Percentiles rank a stretch among this genome's conserved stretches.
Conservation (phyloP, 1,140 invertebrate species). For the Pseudomyrmex sp. region DNA sequence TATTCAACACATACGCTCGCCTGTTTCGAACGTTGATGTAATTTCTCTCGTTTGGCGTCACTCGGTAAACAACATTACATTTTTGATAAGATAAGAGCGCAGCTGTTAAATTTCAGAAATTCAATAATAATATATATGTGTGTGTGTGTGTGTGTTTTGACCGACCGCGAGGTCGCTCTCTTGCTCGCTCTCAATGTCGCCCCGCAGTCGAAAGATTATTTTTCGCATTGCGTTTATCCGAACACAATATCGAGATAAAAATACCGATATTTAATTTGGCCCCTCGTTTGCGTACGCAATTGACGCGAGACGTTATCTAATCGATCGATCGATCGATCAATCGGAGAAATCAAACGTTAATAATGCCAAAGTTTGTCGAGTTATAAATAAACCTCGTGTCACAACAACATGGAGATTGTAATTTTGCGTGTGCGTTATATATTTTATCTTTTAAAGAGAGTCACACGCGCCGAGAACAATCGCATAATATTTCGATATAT, state of each 20-base stretch:
- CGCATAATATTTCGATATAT: no score
- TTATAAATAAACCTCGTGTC: constrained; percentile 25
- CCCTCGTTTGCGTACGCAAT: constrained; percentile 24
- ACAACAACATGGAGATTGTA: not conserved
- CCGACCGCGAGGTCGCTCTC: constrained; percentile 22
- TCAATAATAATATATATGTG: constrained; percentile 25
- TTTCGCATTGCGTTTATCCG: not conserved
- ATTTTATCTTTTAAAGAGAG: no score
- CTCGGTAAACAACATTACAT: constrained; percentile 41
- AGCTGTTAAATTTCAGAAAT: constrained; percentile 56
- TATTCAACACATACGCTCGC: not conserved
- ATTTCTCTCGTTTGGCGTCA: not conserved
- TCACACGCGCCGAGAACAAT: no score
- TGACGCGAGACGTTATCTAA: constrained; percentile 18
- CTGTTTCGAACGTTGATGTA: constrained; percentile 2
- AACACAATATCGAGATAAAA: constrained; percentile 39
- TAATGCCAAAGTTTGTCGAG: not conserved
- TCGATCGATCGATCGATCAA: constrained; percentile 12
- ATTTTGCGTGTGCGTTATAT: no score
- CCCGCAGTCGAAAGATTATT: constrained; percentile 24
- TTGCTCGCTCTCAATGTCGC: not conserved
- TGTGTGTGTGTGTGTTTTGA: not conserved
- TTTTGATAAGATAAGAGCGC: constrained; percentile 66
- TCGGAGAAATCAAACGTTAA: constrained; percentile 24
- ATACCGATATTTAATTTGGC: constrained; percentile 34